phyloP scores from a whole-genome alignment of 2,113 vertebrate species.

The Saguinus imperator region DNA sequence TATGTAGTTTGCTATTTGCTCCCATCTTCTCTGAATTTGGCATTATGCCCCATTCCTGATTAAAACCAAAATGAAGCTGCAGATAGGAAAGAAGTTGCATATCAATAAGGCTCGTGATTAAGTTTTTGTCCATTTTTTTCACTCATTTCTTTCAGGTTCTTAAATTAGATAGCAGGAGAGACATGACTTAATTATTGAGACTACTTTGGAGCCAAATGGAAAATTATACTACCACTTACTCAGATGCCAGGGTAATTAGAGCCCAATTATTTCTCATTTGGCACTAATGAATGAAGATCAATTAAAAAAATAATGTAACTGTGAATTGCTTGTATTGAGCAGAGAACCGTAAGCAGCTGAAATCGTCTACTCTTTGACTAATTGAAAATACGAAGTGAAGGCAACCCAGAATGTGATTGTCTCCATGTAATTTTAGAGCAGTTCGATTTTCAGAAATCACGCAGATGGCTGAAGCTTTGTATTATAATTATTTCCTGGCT shows the following conservation, averaged over 20 bases:
- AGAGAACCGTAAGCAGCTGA: constrained; percentile 5
- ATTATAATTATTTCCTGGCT: constrained; percentile 45
- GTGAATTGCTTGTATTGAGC: constrained; percentile 59
- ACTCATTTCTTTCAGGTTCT: constrained; percentile 31
- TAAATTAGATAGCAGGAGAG: constrained; percentile 57
- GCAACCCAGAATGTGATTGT: neutral
- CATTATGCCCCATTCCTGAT: neutral
- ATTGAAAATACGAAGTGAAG: constrained; percentile 39
- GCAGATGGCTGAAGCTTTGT: constrained; percentile 2
- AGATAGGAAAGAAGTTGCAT: neutral
- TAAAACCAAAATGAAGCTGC: constrained; percentile 39
- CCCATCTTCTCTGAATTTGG: neutral
- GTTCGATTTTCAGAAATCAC: neutral
- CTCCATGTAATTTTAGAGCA: constrained; percentile 12
- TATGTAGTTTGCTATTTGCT: neutral
- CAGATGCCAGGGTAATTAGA: constrained; percentile 73
- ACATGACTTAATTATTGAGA: constrained; percentile 69
- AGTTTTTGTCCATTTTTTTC: neutral
- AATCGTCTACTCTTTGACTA: constrained; percentile 40
- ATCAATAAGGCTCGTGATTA: constrained; percentile 49
- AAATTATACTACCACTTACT: constrained; percentile 62
- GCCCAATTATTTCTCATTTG: constrained; percentile 73
- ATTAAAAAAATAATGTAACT: constrained; percentile 66
- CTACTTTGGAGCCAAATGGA: constrained; percentile 63
- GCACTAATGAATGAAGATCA: constrained; percentile 67